Evolutionary conservation across 2,797 vertebrate species (phyloP), one percentile per base, ranked within the genome.

Genomic region (Picus viridis): DNA sequence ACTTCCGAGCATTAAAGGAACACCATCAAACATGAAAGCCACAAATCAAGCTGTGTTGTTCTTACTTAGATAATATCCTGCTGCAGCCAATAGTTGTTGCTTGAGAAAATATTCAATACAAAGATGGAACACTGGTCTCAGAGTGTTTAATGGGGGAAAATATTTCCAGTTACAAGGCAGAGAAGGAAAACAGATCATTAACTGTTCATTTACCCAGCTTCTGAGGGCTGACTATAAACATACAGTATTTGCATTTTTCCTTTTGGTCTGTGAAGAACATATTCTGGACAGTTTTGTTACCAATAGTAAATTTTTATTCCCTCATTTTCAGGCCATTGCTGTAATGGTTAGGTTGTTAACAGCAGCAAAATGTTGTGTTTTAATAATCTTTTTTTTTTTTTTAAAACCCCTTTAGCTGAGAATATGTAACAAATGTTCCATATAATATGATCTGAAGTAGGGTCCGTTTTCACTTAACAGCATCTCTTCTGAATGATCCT

Each of bases 241-340:
- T 2, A 49, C 1, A 5, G 24, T 78, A 91, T 93, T 75, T 92
- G 67, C 72, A 76, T 90, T 95, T 90, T 73, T 94, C 22, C 57
- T 87, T 90, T 92, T 90, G 76, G 67, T 81, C 83, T 78, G 87
- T 64, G 81, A 92, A 85, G 70, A 92, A 86, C 20, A 64, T 67
- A 77, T 32, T 83, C 7, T 54, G 86, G 88, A 45, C 70, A 83
- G 75, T 88, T 95, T 92, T 92, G 86, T 90, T 90, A 96, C 82
- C 63, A 63, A 81, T 23, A 89, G 47, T 95, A 94, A 94, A 95
- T 92, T 87, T 94, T 95, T 90, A 95, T 95, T 93, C 56, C 82
- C 56, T 68, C 39, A 41, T 47, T 92, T 94, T 83, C 72, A 83
- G 69, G 56, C 68, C 76, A 72, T 49, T 75, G 39, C 56, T 87